Conservation (phyloP, 2,888 invertebrate genomes). For the Peribatodes rhomboidaria region DNA sequence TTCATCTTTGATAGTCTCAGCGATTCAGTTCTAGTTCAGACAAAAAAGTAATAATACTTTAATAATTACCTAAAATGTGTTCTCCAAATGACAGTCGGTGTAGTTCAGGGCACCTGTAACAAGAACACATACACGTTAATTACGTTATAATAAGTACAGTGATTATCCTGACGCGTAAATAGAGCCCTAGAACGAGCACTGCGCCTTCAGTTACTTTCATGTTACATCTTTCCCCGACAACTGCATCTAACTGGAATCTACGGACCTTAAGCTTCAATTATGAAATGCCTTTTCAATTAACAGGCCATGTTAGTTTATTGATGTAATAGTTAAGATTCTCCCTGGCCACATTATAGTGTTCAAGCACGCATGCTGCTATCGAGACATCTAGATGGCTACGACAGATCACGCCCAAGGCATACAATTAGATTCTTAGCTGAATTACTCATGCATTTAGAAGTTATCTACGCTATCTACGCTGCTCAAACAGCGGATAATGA, state of each 20-base stretch:
- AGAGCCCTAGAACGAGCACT: slow-evolving; percentile 19
- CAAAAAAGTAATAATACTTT: slow-evolving; percentile 25
- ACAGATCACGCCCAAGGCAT: slow-evolving; percentile 61
- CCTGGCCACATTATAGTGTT: slow-evolving; percentile 61
- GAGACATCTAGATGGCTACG: slow-evolving; percentile 59
- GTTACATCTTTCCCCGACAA: slow-evolving; percentile 31
- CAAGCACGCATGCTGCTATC: slow-evolving; percentile 71
- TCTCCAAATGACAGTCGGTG: slow-evolving; percentile 52
- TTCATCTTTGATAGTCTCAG: not conserved
- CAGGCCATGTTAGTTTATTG: slow-evolving; percentile 56
- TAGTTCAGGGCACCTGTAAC: slow-evolving; percentile 63
- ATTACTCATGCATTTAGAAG: slow-evolving; percentile 42
- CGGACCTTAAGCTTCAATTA: slow-evolving; percentile 53
- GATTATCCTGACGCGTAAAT: slow-evolving; percentile 19
- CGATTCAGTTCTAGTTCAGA: not conserved
- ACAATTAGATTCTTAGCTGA: slow-evolving; percentile 53
- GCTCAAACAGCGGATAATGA: slow-evolving; percentile 26
- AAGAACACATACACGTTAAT: slow-evolving; percentile 56
- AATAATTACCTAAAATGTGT: slow-evolving; percentile 69
- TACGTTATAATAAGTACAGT: slow-evolving; percentile 35
- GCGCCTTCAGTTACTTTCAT: slow-evolving; percentile 18
- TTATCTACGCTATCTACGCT: slow-evolving; percentile 42
- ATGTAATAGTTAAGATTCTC: slow-evolving; percentile 66
- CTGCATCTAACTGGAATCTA: slow-evolving; percentile 32
- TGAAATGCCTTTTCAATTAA: slow-evolving; percentile 65